Evolutionary conservation across 2,797 vertebrate species (phyloP), one percentile per base, ranked within the genome.

Genomic region (Myotis vivesi): DNA sequence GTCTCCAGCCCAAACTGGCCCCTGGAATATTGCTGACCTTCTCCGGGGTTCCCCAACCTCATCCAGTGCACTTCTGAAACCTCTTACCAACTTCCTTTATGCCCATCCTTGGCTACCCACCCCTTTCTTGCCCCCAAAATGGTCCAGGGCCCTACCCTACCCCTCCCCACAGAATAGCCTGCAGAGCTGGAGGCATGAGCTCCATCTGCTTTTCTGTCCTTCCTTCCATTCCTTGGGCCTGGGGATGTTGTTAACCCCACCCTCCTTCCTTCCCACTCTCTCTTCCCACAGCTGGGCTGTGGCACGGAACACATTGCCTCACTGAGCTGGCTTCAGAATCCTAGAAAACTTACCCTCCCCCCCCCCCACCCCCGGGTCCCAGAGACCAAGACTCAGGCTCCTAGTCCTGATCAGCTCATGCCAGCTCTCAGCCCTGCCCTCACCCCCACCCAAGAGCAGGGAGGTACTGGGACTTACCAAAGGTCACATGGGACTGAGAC

Each of bases 261-360:
- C 85, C 73, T 69, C 62, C 82, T 89, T 81, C 87, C 91, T 88
- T 62, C 88, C 95, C 71, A 76, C 86, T 73, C 81, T 15, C 66
- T 79, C 66, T 84, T 84, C 92, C 88, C 89, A 84, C 93, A 96
- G 94, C 94, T 95, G 97, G 95, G 66, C 91, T 59, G 51, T 71
- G 10, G 87, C 87, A 79, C 0, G 1, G 95, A 95, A 95, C 84
- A 73, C 89, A 93, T 38, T 82, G 96, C 93, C 90, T 97, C 94
- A 91, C 3, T 17, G 49, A 80, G 85, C 38, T 77, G 89, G 82
- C 53, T 95, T 84, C 82, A 89, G 82, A 81, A 96, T 82, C 94
- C 88, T 94, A 92, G 88, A 95, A 94, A 95, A 87, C 57, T 12
- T 11, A 75, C 59, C 92, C 68, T 38, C 8, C 41, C 8, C 41